These are phyloP conservation scores for Hydractinia echinata DNA, from an alignment of 30 jellyfish, hydroid and myxozoan species.

Conservation along the genomic window DNA sequence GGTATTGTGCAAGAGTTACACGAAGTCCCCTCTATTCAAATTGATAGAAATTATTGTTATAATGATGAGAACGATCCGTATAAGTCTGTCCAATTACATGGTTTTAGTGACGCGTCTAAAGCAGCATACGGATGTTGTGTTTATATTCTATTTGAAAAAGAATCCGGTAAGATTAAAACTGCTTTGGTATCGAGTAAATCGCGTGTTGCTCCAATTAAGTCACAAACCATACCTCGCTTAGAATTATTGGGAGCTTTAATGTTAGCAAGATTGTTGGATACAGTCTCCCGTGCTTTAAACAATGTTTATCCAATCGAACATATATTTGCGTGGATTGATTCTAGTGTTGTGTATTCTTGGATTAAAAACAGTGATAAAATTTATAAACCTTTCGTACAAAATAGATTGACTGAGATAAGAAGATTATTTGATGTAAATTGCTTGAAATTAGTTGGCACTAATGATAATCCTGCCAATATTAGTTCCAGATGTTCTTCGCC, in stretches of 20 bases:
- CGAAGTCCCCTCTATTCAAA: background rate
- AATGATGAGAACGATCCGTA: background rate
- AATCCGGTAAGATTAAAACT: background rate
- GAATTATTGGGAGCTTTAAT: background rate
- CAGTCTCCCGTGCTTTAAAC: background rate
- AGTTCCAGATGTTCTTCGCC: too few relatives aligned
- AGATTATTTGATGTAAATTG: too few relatives aligned
- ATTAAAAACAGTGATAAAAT: too few relatives aligned
- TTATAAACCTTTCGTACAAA: too few relatives aligned
- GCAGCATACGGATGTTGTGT: background rate
- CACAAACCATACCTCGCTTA: slow-evolving; percentile 4
- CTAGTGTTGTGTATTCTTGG: too few relatives aligned
- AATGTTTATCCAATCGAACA: too few relatives aligned
- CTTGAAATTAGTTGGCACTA: too few relatives aligned
- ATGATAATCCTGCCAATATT: too few relatives aligned
- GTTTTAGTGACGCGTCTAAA: slow-evolving; percentile 3
- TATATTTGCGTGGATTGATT: too few relatives aligned
- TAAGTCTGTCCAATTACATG: background rate
- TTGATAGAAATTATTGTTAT: background rate
- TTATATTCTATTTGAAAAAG: background rate
- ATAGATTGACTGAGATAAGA: too few relatives aligned
- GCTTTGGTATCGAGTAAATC: background rate
- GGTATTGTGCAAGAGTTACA: background rate
- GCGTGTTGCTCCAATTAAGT: background rate
- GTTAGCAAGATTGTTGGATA: background rate